Conservation (phyloP, 2,888 invertebrate genomes). For the Flabesymbios commensalis region DNA sequence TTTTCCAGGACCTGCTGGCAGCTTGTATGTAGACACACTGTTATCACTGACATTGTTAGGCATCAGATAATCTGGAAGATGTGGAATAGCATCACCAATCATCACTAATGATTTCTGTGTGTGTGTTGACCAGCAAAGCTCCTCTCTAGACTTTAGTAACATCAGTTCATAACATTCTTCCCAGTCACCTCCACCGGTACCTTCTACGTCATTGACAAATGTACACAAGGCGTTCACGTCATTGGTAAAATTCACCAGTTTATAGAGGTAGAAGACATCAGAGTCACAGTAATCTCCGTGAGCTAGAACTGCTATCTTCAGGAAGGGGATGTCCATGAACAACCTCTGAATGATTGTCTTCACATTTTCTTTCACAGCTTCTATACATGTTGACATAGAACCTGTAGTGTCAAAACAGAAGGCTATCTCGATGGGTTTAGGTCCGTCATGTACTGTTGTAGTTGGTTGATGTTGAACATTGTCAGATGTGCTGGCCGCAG, state of each 20-base stretch:
- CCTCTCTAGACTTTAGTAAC: conserved; percentile 40
- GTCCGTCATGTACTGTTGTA: too few species aligned
- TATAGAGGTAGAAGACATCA: conserved; percentile 46
- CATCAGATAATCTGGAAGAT: too few species aligned
- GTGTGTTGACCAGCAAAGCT: conserved; percentile 51
- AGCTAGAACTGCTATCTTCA: conserved; percentile 51
- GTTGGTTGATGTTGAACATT: too few species aligned
- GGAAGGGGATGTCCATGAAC: conserved; percentile 52
- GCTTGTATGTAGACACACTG: too few species aligned
- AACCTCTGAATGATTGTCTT: conserved; percentile 51
- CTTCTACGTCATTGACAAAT: conserved; percentile 43
- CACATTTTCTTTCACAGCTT: conserved; percentile 45
- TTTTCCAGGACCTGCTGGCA: conserved; percentile 39
- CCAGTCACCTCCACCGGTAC: conserved; percentile 51
- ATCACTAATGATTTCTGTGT: conserved; percentile 49
- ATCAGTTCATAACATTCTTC: conserved; percentile 56
- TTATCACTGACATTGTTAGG: too few species aligned
- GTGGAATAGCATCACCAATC: conserved; percentile 54
- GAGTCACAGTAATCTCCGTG: conserved; percentile 58
- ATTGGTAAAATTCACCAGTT: conserved; percentile 45
- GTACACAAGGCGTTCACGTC: conserved; percentile 41
- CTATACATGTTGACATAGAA: conserved; percentile 48
- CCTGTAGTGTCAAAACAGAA: conserved; percentile 54
- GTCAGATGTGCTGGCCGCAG: too few species aligned
- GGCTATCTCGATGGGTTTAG: conserved; percentile 43